A percentile compares a stretch with the other conserved stretches of the same genome.
These are phyloP conservation scores for Leucophenga maculata DNA, from an alignment of 2,888 invertebrate genomes.

Conservation along the genomic window DNA sequence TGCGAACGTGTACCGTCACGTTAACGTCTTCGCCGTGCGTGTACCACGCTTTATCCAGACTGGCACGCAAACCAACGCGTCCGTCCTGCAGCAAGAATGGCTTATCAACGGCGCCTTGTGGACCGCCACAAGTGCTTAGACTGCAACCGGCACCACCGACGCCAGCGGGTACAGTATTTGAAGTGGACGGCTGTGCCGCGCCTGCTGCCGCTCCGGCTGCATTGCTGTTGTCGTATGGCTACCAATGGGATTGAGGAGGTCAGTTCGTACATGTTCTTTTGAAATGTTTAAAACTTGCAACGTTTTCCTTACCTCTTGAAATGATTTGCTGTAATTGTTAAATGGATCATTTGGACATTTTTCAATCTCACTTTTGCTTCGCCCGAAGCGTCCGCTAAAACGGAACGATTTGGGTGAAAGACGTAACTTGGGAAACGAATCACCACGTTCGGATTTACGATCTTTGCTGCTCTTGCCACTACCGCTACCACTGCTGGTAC, in stretches of 20 bases:
- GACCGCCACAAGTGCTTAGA: constrained; percentile 72
- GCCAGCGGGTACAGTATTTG: constrained; percentile 51
- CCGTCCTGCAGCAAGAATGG: constrained; percentile 91
- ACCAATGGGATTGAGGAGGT: background rate
- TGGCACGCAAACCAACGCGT: constrained; percentile 83
- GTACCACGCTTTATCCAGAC: constrained; percentile 86
- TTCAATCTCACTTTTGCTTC: constrained; percentile 71
- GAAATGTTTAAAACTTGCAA: too few species aligned
- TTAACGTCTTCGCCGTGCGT: constrained; percentile 86
- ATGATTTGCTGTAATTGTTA: constrained; percentile 70
- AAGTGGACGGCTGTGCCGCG: background rate
- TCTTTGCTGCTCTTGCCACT: constrained; percentile 43
- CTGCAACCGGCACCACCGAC: constrained; percentile 73
- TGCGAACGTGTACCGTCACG: constrained; percentile 82
- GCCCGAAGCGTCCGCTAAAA: constrained; percentile 70
- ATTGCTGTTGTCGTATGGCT: constrained; percentile 53
- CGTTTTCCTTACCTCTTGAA: constrained; percentile 69
- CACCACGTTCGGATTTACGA: constrained; percentile 68
- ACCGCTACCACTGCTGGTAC: constrained; percentile 2
- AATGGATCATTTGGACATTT: constrained; percentile 67
- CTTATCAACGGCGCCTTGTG: constrained; percentile 83
- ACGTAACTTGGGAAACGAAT: constrained; percentile 70
- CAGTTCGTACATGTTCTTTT: background rate
- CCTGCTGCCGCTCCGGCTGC: constrained; percentile 53
- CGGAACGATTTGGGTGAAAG: constrained; percentile 71